Base-by-base conservation (phyloP, 2,888 invertebrate genomes). In the Lochmaea capreae region DNA sequence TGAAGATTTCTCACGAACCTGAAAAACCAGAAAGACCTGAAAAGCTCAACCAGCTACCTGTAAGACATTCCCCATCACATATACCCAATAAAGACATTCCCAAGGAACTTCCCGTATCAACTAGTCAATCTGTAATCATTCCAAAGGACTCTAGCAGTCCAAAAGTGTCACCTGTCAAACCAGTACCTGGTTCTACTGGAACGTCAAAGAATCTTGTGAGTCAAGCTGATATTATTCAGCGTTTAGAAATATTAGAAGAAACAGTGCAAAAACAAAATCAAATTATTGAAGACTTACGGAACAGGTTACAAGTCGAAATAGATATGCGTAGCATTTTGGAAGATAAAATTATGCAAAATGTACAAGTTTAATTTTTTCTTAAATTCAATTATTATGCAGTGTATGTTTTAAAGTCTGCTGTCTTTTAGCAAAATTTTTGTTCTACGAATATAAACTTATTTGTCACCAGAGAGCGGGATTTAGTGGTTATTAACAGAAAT, bases 311-410 rank as follows among this genome's bases (percentile, higher is more conserved):
- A 65, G 87, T 90, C 65, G 94, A 94, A 85, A 88, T 89, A 1
- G 92, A 92, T 76, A 90, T 91, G 84, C 89, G 93, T 54, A 89
- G 89, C 79, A 86, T 90, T 73, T 84, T 94, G 77, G 92, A 93
- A 80, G 93, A 93, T 79, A 93, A 93, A 85, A 88, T 93, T 75
- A 91, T 91, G 77, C 91, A 92, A 80, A 92, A 93, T 82, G 92
- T 93, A 83, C 92, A 93, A 87, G 93, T 93, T 86, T 93, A 90
- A 86, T 74, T 58, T 12, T 58, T 26, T 22, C 26, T 58, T 5
- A 33, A 9, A 12, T 58, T 68, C 2, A 14, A 14, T 49, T 14
- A 12, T 49, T 14, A 12, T 49, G 14, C 12, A 49, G 14, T 5
- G 49, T 43, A 14, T 49, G 49, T 49, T 49, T 49, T 49, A 49